Percentiles rank a stretch among this genome's conserved stretches.
phyloP scores from a whole-genome alignment of 2,797 vertebrate genomes.

The Chaunax sp. region DNA sequence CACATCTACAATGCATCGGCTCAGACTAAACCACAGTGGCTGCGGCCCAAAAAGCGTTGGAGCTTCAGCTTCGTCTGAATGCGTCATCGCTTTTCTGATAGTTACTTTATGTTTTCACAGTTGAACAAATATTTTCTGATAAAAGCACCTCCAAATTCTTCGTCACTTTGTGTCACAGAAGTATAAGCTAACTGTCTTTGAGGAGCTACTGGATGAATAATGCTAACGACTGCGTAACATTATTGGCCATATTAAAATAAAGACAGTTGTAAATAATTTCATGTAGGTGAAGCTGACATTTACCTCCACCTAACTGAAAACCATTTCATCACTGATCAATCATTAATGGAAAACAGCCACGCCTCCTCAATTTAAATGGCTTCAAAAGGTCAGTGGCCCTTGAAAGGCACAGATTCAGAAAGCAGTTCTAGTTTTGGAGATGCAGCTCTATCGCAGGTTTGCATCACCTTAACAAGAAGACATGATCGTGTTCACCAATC shows the following conservation, averaged over 20 bases:
- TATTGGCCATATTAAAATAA: not conserved
- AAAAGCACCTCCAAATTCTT: too few relatives aligned
- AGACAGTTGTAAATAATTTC: not conserved
- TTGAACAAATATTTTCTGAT: too few relatives aligned
- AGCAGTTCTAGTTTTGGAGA: not conserved
- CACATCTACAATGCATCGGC: not conserved
- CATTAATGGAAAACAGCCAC: conserved; percentile 20
- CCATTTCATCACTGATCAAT: conserved; percentile 31
- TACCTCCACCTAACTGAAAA: conserved; percentile 15
- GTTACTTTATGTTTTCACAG: too few relatives aligned
- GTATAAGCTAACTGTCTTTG: not conserved
- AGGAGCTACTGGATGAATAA: not conserved
- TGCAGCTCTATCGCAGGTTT: conserved; percentile 5
- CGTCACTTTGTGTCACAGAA: not conserved
- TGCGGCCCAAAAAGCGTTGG: not conserved
- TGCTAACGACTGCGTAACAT: not conserved
- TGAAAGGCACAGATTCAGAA: conserved; percentile 6
- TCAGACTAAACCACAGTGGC: not conserved
- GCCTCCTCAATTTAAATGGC: conserved; percentile 21
- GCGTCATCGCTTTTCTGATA: too few relatives aligned
- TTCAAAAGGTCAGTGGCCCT: conserved; percentile 19
- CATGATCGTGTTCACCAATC: conserved; percentile 46
- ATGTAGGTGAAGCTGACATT: conserved; percentile 7
- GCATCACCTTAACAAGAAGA: conserved; percentile 23
- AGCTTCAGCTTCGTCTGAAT: not conserved